Base-by-base conservation (phyloP, 2,113 vertebrate genomes). In the Bos taurus region DNA sequence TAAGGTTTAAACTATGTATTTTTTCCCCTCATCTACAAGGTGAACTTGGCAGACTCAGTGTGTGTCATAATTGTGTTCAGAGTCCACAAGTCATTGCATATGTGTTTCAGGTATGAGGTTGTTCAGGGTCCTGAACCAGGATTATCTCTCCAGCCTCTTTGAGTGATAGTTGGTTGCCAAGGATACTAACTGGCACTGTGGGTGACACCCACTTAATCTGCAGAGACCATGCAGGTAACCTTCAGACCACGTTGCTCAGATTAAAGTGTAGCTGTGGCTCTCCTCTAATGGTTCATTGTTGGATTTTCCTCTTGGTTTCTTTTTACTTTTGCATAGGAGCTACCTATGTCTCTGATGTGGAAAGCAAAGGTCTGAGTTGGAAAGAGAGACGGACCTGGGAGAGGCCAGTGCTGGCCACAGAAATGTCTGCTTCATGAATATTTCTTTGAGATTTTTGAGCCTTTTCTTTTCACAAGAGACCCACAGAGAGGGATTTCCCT, bases 1-100 rank as follows among this genome's bases (percentile, higher is more conserved):
- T 96, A 91, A 60, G 90, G 77, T 82, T 95, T 97, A 91, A 97
- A 16, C 74, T 40, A 8, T 11, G 5, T 33, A 9, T 57, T 43
- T 23, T 83, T 67, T 30, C 36, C 26, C 60, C 81, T 78, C 62
- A 30, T 90, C 97, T 95, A 36, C 46, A 52, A 2, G 48, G 56
- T 48, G 56, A 64, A 57, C 82, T 67, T 94, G 91, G 30, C 86
- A 88, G 59, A 57, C 36, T 9, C 23, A 11, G 90, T 43, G 43
- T 95, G 77, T 50, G 52, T n/a, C 83, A 12, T 87, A 33, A 85
- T 16, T 59, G 26, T 64, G n/a, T 54, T 77, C 85, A 50, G 82
- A 93, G 95, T 85, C 71, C 91, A 91, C 46, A 92, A 93, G 40
- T 93, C 94, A 33, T 81, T 33, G 36, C 36, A 14, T 26, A 3